Percentiles rank a stretch among this genome's conserved stretches.
phyloP scores from a whole-genome alignment of 2,797 vertebrate species.

The Siniperca scherzeri region DNA sequence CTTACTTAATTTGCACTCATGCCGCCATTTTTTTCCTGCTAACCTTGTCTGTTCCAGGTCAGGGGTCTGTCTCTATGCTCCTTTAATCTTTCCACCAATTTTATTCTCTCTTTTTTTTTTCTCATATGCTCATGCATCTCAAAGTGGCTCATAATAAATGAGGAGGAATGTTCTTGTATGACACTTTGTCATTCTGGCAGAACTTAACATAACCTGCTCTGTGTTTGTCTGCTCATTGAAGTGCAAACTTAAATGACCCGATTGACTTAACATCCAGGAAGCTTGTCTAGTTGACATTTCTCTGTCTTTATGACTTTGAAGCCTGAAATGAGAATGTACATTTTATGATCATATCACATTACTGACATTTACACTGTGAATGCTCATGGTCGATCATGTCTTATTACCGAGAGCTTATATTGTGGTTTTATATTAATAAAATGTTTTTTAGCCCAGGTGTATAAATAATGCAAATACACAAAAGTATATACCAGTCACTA shows the following conservation, averaged over 20 bases:
- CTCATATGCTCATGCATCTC: neutral
- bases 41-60: conserved; percentile 29
- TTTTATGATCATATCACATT: neutral
- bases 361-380: conserved; percentile 8
- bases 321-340: neutral
- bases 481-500: neutral
- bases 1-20: conserved; percentile 7
- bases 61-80: neutral
- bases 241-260: neutral
- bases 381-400: neutral
- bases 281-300: conserved; percentile 22
- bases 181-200: conserved; percentile 11
- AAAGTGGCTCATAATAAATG: neutral
- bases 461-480: neutral
- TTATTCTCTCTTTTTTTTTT: neutral
- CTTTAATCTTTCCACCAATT: conserved; percentile 9
- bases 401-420: neutral
- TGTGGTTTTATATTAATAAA: neutral
- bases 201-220: conserved; percentile 1
- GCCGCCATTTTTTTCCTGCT: conserved; percentile 11
- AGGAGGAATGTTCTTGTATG: neutral
- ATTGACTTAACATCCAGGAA: conserved; percentile 1
- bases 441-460: no score
- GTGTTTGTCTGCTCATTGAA: conserved; percentile 9
- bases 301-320: conserved; percentile 13